A percentile compares a stretch with the other conserved stretches of the same genome.
Evolutionary conservation across 2,113 vertebrate species (phyloP).

Genomic region (Laticauda colubrina): DNA sequence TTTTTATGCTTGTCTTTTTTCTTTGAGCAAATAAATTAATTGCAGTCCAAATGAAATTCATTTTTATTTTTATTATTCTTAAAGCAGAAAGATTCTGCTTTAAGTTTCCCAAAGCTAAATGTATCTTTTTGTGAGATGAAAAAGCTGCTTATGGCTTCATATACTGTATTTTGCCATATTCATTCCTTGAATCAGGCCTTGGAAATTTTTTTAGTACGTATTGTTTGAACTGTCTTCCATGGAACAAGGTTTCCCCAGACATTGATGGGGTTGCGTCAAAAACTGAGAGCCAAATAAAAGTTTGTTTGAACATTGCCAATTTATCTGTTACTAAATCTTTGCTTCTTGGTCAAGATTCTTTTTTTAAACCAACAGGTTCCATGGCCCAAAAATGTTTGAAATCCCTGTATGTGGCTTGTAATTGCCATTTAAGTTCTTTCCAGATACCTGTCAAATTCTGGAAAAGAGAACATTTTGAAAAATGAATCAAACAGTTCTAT

Average conservation of each 20-base stretch:
- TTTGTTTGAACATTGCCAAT: background rate
- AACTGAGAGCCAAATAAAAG: background rate
- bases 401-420: background rate
- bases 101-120: background rate
- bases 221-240: background rate
- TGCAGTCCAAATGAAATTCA: background rate
- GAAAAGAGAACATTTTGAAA: background rate
- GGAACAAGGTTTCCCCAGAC: background rate
- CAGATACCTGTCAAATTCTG: background rate
- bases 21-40: background rate
- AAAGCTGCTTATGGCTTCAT: background rate
- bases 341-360: background rate
- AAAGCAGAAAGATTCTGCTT: background rate
- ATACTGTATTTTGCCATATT: background rate
- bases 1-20: background rate
- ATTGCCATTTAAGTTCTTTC: background rate
- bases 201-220: background rate
- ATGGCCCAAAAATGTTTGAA: background rate
- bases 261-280: background rate
- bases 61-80: background rate
- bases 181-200: background rate
- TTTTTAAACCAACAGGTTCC: background rate
- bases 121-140: background rate
- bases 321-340: background rate
- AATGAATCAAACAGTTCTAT: background rate